These are phyloP conservation scores for Keiferia lycopersicella DNA, from an alignment of 2,888 invertebrate species.

Conservation along the genomic window DNA sequence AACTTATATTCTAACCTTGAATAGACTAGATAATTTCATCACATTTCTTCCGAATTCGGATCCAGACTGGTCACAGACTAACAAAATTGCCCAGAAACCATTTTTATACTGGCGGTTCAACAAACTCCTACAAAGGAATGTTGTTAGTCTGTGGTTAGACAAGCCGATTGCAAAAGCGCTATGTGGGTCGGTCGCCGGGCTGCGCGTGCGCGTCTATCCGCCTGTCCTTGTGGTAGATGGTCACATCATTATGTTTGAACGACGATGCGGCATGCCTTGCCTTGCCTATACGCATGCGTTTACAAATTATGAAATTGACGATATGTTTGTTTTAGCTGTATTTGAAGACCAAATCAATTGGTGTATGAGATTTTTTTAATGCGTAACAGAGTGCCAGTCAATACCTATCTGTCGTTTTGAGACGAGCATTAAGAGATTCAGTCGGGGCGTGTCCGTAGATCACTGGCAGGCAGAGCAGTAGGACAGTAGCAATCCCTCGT, in stretches of 20 bases:
- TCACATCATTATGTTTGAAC: constrained; percentile 19
- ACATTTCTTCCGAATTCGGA: not conserved
- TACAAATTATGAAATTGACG: constrained; percentile 19
- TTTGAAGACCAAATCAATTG: not conserved
- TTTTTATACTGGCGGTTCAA: not conserved
- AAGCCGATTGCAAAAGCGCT: constrained; percentile 21
- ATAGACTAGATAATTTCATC: no score
- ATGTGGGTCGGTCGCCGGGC: constrained; percentile 19
- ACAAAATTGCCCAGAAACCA: not conserved
- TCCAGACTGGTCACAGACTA: not conserved
- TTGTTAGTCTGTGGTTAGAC: not conserved
- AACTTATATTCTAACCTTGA: no score
- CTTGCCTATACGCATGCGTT: constrained; percentile 13
- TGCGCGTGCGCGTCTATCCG: constrained; percentile 14
- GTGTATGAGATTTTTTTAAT: not conserved
- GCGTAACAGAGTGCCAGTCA: not conserved
- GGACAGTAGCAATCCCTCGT: no score
- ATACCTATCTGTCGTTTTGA: no score
- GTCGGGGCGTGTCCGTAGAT: no score
- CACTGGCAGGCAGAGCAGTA: no score
- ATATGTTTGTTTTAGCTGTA: constrained; percentile 13
- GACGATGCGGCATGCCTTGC: not conserved
- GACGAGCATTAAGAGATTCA: no score
- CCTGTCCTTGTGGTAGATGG: constrained; percentile 19
- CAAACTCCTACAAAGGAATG: not conserved